Conservation (phyloP, 2,113 vertebrate genomes). For the Pitta sordida region DNA sequence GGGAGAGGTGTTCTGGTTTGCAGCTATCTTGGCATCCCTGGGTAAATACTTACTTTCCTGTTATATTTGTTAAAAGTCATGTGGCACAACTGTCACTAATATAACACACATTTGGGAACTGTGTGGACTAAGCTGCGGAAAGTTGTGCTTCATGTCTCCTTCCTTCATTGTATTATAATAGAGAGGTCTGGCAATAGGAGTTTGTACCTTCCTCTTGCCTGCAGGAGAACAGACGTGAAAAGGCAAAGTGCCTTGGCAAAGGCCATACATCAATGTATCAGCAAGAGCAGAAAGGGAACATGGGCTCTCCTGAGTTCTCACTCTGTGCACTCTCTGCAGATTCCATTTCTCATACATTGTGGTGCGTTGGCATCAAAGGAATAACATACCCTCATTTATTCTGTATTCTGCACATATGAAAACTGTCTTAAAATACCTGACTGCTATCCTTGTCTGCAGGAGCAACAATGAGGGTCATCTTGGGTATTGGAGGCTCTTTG, state of each 20-base stretch:
- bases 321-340: background rate
- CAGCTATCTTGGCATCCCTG: slow-evolving; percentile 80
- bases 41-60: slow-evolving; percentile 61
- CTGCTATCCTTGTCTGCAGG: slow-evolving; percentile 54
- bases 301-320: background rate
- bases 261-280: background rate
- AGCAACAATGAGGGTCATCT: slow-evolving; percentile 80
- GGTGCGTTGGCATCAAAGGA: background rate
- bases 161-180: background rate
- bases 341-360: background rate
- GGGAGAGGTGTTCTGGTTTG: slow-evolving; percentile 80
- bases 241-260: background rate
- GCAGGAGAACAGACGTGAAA: background rate
- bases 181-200: background rate
- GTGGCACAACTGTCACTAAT: background rate
- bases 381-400: background rate
- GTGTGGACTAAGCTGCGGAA: background rate
- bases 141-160: background rate
- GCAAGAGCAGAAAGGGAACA: background rate
- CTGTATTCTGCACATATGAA: background rate
- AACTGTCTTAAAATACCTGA: background rate
- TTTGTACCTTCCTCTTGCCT: background rate
- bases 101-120: background rate
- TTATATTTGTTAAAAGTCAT: background rate
- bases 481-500: slow-evolving; percentile 74